Percentiles rank a stretch among this genome's conserved stretches.
These are phyloP conservation scores for Esox masquinongy DNA, from an alignment of 2,797 vertebrate species.

Conservation along the genomic window DNA sequence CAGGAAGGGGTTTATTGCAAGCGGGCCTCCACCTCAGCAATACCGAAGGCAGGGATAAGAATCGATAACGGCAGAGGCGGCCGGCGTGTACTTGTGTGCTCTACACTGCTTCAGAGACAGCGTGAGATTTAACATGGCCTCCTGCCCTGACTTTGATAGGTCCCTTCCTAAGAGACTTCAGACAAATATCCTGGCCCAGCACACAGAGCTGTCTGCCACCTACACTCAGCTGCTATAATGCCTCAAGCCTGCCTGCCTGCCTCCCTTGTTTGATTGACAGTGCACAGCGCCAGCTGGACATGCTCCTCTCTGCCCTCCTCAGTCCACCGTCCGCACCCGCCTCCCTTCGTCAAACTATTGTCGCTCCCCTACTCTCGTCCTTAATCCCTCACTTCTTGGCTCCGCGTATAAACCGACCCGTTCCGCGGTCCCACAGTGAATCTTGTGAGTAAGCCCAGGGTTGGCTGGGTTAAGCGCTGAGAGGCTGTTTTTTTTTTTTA, in stretches of 20 bases:
- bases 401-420: background rate
- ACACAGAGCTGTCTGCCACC: slow-evolving; percentile 44
- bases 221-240: slow-evolving; percentile 47
- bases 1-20: slow-evolving; percentile 13
- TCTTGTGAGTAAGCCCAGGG: background rate
- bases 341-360: too few species aligned
- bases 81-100: slow-evolving; percentile 19
- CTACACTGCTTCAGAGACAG: background rate
- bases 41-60: slow-evolving; percentile 39
- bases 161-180: slow-evolving; percentile 68
- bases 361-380: background rate
- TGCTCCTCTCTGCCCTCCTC: background rate
- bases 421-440: too few species aligned
- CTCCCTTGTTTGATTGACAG: background rate
- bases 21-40: slow-evolving; percentile 45
- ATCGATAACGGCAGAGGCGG: slow-evolving; percentile 67
- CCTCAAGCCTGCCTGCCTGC: background rate
- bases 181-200: slow-evolving; percentile 43
- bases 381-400: background rate
- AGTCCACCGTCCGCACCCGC: too few species aligned
- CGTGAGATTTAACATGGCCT: slow-evolving; percentile 55
- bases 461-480: background rate
- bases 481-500: background rate
- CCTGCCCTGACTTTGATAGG: slow-evolving; percentile 71
- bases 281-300: background rate